phyloP scores from a whole-genome alignment of 2,797 vertebrate species.

The Phylloscopus collybita region DNA sequence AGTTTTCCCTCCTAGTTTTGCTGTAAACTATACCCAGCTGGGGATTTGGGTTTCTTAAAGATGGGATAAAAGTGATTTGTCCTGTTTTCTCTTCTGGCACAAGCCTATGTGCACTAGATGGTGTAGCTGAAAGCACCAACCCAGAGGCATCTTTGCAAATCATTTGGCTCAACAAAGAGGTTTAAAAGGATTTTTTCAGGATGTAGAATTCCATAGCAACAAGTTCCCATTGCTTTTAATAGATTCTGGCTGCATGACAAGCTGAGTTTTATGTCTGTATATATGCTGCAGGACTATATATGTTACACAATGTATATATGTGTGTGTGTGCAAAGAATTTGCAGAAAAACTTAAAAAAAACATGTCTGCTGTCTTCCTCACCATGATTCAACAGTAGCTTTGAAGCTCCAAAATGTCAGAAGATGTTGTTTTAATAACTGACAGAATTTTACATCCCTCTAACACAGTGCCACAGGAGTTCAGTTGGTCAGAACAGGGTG shows the following conservation, averaged over 20 bases:
- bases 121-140: not conserved
- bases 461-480: too few relatives aligned
- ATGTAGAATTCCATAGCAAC: not conserved
- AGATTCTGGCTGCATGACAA: not conserved
- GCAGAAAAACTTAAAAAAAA: not conserved
- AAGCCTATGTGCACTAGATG: not conserved
- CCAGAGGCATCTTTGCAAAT: not conserved
- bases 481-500: not conserved
- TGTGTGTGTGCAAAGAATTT: not conserved
- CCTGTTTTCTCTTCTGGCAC: not conserved
- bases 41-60: not conserved
- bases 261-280: not conserved
- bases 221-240: not conserved
- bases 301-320: fast-evolving
- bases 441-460: not conserved
- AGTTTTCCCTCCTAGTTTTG: not conserved
- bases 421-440: not conserved
- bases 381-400: not conserved
- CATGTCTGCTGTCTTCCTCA: fast-evolving
- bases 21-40: not conserved
- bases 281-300: not conserved
- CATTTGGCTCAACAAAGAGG: not conserved
- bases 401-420: not conserved
- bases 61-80: not conserved
- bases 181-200: not conserved